These are phyloP conservation scores for Hypomecis atomaria DNA, from an alignment of 2,888 invertebrate genomes.

Conservation along the genomic window DNA sequence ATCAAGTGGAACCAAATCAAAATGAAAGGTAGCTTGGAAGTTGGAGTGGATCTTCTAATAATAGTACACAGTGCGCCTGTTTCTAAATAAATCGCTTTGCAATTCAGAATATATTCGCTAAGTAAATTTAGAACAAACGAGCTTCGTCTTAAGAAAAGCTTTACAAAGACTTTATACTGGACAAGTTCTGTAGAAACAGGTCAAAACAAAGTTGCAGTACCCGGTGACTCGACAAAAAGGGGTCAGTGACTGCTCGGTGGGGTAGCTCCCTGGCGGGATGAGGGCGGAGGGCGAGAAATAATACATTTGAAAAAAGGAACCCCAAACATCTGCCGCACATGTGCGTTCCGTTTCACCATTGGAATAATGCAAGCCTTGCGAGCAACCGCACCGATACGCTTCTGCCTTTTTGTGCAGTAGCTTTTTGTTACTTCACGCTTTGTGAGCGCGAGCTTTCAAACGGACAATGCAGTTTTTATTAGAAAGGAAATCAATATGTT, in stretches of 20 bases:
- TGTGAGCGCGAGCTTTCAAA: slow-evolving; percentile 75
- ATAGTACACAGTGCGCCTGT: slow-evolving; percentile 19
- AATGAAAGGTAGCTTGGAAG: slow-evolving; percentile 26
- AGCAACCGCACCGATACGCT: slow-evolving; percentile 70
- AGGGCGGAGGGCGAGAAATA: slow-evolving; percentile 67
- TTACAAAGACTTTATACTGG: slow-evolving; percentile 13
- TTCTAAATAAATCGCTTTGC: slow-evolving; percentile 28
- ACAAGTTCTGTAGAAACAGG: slow-evolving; percentile 60
- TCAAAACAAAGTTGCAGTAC: slow-evolving; percentile 67
- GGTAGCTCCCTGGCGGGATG: slow-evolving; percentile 57
- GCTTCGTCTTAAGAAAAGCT: slow-evolving; percentile 24
- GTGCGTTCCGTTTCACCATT: slow-evolving; percentile 74
- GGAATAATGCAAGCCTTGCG: slow-evolving; percentile 78
- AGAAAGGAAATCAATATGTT: slow-evolving; percentile 75
- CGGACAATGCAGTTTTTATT: slow-evolving; percentile 73
- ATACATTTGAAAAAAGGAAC: slow-evolving; percentile 77
- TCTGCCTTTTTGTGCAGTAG: slow-evolving; percentile 72
- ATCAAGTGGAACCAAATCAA: slow-evolving; percentile 29
- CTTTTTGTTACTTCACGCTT: slow-evolving; percentile 80
- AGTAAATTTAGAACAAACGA: slow-evolving; percentile 16
- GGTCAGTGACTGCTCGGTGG: slow-evolving; percentile 79
- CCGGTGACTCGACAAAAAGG: slow-evolving; percentile 67
- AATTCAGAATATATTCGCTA: slow-evolving; percentile 13
- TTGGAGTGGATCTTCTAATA: slow-evolving; percentile 21
- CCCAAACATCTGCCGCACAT: slow-evolving; percentile 82